Evolutionary conservation across 2,888 invertebrate species (phyloP).

Genomic region (Dusona sp.): DNA sequence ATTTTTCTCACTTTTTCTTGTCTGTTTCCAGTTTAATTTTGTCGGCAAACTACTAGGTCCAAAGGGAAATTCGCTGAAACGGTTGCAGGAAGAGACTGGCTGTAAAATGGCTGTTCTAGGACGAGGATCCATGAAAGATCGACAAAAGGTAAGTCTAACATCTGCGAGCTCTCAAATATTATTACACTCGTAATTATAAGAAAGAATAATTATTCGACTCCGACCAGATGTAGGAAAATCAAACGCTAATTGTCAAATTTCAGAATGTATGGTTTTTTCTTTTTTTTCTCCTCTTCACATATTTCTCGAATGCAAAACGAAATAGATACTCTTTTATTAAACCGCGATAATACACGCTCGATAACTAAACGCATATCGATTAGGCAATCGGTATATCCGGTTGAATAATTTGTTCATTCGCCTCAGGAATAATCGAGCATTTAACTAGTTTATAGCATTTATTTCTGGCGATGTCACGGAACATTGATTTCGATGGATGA

Average conservation of each 20-base stretch:
- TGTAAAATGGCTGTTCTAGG: constrained; percentile 98
- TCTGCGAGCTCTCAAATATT: not conserved
- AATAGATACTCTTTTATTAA: not conserved
- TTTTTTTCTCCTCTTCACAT: not conserved
- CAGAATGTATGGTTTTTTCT: not conserved
- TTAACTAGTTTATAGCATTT: constrained; percentile 52
- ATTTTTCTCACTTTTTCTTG: constrained; percentile 36
- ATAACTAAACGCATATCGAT: constrained; percentile 32
- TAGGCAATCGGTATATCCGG: constrained; percentile 40
- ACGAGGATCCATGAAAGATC: constrained; percentile 96
- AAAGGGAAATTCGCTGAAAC: constrained; percentile 96
- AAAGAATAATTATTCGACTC: not conserved
- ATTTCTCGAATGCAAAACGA: not conserved
- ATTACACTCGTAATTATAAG: not conserved
- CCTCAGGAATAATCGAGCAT: constrained; percentile 20
- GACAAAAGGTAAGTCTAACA: constrained; percentile 89
- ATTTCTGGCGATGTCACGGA: constrained; percentile 46
- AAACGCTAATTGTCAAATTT: not conserved
- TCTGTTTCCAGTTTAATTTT: constrained; percentile 93
- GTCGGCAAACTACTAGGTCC: constrained; percentile 97
- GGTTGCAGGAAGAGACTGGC: constrained; percentile 97
- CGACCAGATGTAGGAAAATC: not conserved
- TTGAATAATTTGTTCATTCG: constrained; percentile 52
- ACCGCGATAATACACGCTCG: not conserved
- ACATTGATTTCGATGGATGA: constrained; percentile 61